Percentiles rank a stretch among this genome's conserved stretches.
These are phyloP conservation scores for Salvator merianae DNA, from an alignment of 2,113 vertebrate species.

Conservation along the genomic window DNA sequence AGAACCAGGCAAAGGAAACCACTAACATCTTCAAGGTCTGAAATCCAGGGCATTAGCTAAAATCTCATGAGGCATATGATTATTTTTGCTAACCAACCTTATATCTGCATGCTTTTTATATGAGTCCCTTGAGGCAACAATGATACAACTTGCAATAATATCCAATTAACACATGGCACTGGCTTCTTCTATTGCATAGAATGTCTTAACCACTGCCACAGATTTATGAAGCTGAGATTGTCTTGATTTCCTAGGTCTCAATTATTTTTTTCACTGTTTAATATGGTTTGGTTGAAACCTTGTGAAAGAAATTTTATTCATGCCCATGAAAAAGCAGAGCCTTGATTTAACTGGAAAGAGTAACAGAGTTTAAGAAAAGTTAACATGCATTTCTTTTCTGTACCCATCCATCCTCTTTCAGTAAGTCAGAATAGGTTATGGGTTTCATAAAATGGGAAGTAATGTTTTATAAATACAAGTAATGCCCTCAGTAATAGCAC, in stretches of 20 bases:
- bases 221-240: slow-evolving; percentile 48
- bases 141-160: slow-evolving; percentile 41
- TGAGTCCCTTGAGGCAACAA: slow-evolving; percentile 29
- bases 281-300: slow-evolving; percentile 39
- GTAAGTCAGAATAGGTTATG: background rate
- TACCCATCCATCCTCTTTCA: background rate
- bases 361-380: slow-evolving; percentile 28
- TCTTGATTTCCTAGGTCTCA: slow-evolving; percentile 46
- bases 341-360: slow-evolving; percentile 43
- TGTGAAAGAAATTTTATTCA: slow-evolving; percentile 30
- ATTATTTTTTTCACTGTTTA: slow-evolving; percentile 48
- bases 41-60: slow-evolving; percentile 32
- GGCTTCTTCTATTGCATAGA: slow-evolving; percentile 37
- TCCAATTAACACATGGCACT: slow-evolving; percentile 51
- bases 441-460: background rate
- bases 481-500: background rate
- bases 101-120: slow-evolving; percentile 30
- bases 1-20: slow-evolving; percentile 45
- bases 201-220: slow-evolving; percentile 24
- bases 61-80: slow-evolving; percentile 36
- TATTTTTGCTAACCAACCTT: slow-evolving; percentile 45
- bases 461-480: background rate
- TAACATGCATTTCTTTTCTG: slow-evolving; percentile 35
- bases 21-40: slow-evolving; percentile 15
- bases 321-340: slow-evolving; percentile 27